Percentiles rank a stretch among this genome's conserved stretches.
These are phyloP conservation scores for Blennius ocellaris DNA, from an alignment of 2,113 vertebrate genomes.

Conservation along the genomic window DNA sequence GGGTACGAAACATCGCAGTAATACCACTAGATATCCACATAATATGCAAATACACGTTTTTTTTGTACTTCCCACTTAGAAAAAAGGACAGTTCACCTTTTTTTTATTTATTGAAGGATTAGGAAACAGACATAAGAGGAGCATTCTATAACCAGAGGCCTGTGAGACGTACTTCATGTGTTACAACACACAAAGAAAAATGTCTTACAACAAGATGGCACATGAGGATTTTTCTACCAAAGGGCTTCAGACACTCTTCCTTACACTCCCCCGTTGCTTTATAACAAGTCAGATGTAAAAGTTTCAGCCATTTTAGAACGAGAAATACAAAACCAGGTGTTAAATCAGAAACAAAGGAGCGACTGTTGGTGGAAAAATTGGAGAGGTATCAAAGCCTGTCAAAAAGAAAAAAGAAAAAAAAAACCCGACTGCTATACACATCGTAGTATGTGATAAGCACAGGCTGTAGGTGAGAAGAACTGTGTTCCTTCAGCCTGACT, in stretches of 20 bases:
- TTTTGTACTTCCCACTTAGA: constrained; percentile 72
- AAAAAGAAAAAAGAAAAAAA: background rate
- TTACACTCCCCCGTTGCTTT: constrained; percentile 31
- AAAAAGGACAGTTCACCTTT: constrained; percentile 71
- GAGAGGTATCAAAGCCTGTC: constrained; percentile 63
- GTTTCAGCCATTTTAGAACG: constrained; percentile 48
- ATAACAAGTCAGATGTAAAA: constrained; percentile 47
- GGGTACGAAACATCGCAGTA: constrained; percentile 81
- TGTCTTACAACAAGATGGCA: constrained; percentile 75
- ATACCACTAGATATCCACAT: constrained; percentile 81
- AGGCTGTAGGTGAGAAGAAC: constrained; percentile 50
- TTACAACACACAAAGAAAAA: constrained; percentile 75
- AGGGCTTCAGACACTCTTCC: constrained; percentile 54
- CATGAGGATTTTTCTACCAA: constrained; percentile 70
- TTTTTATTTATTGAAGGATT: constrained; percentile 56
- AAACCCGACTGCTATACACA: constrained; percentile 30
- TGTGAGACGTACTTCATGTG: constrained; percentile 80
- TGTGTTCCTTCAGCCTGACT: constrained; percentile 68
- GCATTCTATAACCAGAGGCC: constrained; percentile 73
- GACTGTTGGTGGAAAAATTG: constrained; percentile 46
- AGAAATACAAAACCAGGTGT: constrained; percentile 59
- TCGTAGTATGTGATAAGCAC: constrained; percentile 62
- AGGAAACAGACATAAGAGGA: constrained; percentile 72
- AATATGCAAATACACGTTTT: constrained; percentile 80
- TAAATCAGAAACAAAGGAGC: constrained; percentile 57